Conservation (phyloP, 2,113 vertebrate species). For the Spea multiplicata region DNA sequence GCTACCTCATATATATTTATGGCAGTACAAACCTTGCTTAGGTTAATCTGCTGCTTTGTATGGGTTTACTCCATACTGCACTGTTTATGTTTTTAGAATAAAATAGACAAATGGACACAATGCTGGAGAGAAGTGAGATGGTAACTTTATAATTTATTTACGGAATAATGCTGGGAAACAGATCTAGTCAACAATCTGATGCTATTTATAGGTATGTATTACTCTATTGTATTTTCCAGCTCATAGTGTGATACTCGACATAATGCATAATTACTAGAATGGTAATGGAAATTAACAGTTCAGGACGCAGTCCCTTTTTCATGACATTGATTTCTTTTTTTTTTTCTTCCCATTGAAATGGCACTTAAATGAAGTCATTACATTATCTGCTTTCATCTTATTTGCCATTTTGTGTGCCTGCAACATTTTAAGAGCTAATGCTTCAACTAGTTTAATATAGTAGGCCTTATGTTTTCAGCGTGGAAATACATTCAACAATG, state of each 20-base stretch:
- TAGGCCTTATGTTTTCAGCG: no score
- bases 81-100: constrained; percentile 6
- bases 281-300: constrained; percentile 46
- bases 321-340: constrained; percentile 47
- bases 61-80: no score
- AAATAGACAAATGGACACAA: constrained; percentile 12
- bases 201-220: constrained; percentile 43
- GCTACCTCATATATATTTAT: no score
- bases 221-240: constrained; percentile 42
- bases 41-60: no score
- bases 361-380: constrained; percentile 45
- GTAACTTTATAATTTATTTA: constrained; percentile 22
- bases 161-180: constrained; percentile 22
- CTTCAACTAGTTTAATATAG: neutral
- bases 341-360: constrained; percentile 41
- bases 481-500: no score
- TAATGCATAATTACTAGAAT: constrained; percentile 46
- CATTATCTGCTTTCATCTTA: constrained; percentile 33
- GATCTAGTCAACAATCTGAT: constrained; percentile 30
- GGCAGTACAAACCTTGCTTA: no score
- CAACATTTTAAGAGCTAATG: constrained; percentile 8
- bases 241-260: constrained; percentile 44
- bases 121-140: constrained; percentile 17
- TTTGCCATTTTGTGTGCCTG: constrained; percentile 19
- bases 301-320: constrained; percentile 44